A percentile compares a stretch with the other conserved stretches of the same genome.
phyloP scores from a whole-genome alignment of 2,888 invertebrate genomes.

The Ecdyonurus torrentis region DNA sequence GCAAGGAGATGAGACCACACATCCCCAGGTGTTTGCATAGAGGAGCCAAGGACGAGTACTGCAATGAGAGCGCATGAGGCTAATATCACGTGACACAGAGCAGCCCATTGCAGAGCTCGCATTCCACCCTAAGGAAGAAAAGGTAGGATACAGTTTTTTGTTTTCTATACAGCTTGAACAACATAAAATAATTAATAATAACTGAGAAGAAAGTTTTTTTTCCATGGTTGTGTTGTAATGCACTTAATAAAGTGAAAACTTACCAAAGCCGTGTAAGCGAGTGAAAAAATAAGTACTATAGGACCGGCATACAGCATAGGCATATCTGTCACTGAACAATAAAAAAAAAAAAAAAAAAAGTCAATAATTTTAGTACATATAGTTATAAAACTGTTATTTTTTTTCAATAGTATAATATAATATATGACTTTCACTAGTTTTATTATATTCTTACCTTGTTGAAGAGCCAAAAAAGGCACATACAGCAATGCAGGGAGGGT shows the following conservation, averaged over 20 bases:
- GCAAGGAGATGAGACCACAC: too few relatives aligned
- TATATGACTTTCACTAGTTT: not conserved
- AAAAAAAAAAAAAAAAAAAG: too few relatives aligned
- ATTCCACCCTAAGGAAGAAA: not conserved
- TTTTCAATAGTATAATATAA: too few relatives aligned
- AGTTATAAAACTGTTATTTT: not conserved
- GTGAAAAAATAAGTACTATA: not conserved
- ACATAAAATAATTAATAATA: too few relatives aligned
- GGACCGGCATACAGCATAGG: not conserved
- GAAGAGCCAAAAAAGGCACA: not conserved
- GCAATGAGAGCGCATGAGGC: not conserved
- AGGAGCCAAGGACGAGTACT: not conserved
- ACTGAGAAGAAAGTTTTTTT: too few relatives aligned
- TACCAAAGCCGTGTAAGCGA: not conserved
- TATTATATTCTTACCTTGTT: not conserved
- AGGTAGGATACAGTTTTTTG: not conserved
- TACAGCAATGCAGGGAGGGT: not conserved
- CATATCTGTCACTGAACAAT: not conserved
- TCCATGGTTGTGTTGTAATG: too few relatives aligned
- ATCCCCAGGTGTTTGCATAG: not conserved
- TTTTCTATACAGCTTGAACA: too few relatives aligned
- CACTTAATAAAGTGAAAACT: too few relatives aligned
- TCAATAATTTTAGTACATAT: too few relatives aligned
- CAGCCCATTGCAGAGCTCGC: not conserved
- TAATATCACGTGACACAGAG: not conserved